Evolutionary conservation across 2,797 vertebrate genomes (phyloP).

Genomic region (Telmatherina bonti): DNA sequence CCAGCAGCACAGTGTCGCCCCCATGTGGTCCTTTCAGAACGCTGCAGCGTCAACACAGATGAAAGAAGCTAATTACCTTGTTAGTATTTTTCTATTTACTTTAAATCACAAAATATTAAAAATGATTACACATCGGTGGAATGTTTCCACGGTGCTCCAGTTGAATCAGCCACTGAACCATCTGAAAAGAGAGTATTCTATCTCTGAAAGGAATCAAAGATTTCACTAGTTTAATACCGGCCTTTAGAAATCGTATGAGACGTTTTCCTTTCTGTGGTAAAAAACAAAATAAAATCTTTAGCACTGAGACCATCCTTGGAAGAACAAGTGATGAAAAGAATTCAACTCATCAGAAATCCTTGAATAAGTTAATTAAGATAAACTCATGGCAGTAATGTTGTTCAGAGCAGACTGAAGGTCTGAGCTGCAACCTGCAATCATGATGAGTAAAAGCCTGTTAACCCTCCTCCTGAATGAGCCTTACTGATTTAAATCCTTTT

Average conservation of each 20-base stretch:
- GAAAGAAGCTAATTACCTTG: background rate
- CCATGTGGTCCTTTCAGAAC: conserved; percentile 36
- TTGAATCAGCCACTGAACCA: background rate
- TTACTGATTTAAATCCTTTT: background rate
- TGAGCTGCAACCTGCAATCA: background rate
- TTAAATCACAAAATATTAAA: background rate
- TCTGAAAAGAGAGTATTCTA: background rate
- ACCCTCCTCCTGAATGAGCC: background rate
- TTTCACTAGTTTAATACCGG: background rate
- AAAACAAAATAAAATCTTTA: background rate
- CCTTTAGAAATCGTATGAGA: background rate
- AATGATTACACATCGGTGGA: too few relatives aligned
- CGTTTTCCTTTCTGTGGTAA: background rate
- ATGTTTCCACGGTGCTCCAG: too few relatives aligned
- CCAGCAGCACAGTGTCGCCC: conserved; percentile 37
- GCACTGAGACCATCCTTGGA: background rate
- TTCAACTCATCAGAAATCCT: conserved; percentile 23
- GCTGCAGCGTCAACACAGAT: conserved; percentile 16
- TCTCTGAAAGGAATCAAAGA: conserved; percentile 11
- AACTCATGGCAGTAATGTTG: conserved; percentile 7
- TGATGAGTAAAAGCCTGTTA: background rate
- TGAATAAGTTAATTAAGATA: conserved; percentile 29
- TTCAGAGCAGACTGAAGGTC: conserved; percentile 10
- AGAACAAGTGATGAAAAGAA: conserved; percentile 12
- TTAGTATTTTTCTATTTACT: background rate